phyloP scores from a whole-genome alignment of 2,888 invertebrate genomes.

The Morpho achilles region DNA sequence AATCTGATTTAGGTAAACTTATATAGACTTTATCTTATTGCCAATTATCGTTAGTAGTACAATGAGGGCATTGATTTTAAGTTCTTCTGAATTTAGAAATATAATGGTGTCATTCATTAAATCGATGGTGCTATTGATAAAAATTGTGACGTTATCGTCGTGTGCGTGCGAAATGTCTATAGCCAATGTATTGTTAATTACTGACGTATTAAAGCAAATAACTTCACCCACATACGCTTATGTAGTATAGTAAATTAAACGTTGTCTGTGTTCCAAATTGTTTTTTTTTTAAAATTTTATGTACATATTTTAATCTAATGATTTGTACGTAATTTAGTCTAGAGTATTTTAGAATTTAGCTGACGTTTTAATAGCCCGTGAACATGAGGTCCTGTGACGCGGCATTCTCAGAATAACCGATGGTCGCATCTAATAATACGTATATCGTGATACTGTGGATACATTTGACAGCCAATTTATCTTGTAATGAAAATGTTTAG shows the following conservation, averaged over 20 bases:
- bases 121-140: not conserved
- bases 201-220: slow-evolving; percentile 8
- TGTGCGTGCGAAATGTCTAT: not conserved
- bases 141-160: not conserved
- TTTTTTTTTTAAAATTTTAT: no score
- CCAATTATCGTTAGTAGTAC: not conserved
- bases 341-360: slow-evolving; percentile 17
- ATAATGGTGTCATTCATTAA: not conserved
- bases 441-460: slow-evolving; percentile 9
- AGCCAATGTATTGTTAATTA: slow-evolving; percentile 6
- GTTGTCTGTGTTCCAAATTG: no score
- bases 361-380: slow-evolving; percentile 19
- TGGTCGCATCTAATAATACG: slow-evolving; percentile 65
- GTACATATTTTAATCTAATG: not conserved
- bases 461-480: slow-evolving; percentile 10
- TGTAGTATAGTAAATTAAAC: not conserved
- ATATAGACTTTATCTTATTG: slow-evolving; percentile 1
- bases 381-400: slow-evolving; percentile 56
- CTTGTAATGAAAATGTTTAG: not conserved
- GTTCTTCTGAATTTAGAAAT: not conserved
- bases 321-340: slow-evolving; percentile 4
- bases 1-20: not conserved
- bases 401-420: slow-evolving; percentile 68
- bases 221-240: slow-evolving; percentile 2
- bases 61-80: slow-evolving; percentile 1